Evolutionary conservation across 2,113 vertebrate species (phyloP), one percentile per base, ranked within the genome.

Genomic region (Junco hyemalis): DNA sequence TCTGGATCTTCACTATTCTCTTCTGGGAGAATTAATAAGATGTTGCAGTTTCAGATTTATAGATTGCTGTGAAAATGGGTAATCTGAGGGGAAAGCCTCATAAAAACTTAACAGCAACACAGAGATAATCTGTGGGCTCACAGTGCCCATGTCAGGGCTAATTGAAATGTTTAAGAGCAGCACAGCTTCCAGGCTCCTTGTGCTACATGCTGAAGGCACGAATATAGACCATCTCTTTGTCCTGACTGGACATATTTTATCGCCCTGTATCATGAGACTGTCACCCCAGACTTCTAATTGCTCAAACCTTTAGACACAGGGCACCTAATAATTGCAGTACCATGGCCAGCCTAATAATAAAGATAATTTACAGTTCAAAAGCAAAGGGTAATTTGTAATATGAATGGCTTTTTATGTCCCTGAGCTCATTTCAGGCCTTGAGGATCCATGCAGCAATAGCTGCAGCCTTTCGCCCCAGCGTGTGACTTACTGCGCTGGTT

Each of bases 291-390:
- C 92, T 96, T 95, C 96, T 97, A 97, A 98, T 98, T 97, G 97
- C 97, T 95, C 93, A 96, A 98, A 97, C 97, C 97, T 97, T 97
- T 97, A 93, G 96, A 97, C 97, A 97, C 57, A 95, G 97, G 96
- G 96, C 97, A 98, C 95, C 94, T 96, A 96, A 97, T 97, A 97
- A 98, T 98, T 97, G 97, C 97, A 96, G 91, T 91, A 78, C 95
- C 96, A 94, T 93, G 95, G 97, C 94, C 96, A 93, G 91, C 56
- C 88, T 96, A 96, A 98, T 98, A 97, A 97, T 97, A 97, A 97
- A 98, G 95, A 97, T 97, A 97, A 98, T 98, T 98, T 98, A 98
- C 96, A 96, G 97, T 97, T 97, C 95, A 97, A 96, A 97, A 97
- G 94, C 92, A 96, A 97, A 94, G 92, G 91, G 94, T 93, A 85